A percentile compares a stretch with the other conserved stretches of the same genome.
Evolutionary conservation across 2,888 invertebrate species (phyloP).

Genomic region (Drosophila kuntzei): DNA sequence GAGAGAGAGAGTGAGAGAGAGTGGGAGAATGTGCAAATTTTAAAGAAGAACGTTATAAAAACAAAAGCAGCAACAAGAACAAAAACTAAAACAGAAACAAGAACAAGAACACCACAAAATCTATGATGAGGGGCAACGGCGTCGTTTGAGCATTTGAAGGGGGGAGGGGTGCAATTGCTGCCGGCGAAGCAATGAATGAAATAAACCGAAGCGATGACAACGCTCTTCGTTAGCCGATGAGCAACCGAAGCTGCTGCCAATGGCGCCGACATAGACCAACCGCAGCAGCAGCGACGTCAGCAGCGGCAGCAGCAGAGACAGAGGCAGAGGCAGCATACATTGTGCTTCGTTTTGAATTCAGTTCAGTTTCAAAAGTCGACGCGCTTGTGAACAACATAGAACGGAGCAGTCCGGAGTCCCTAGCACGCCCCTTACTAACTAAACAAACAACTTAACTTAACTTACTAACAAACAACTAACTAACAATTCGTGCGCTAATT

Average conservation of each 20-base stretch:
- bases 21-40: slow-evolving; percentile 20
- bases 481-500: slow-evolving; percentile 50
- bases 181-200: slow-evolving; percentile 73
- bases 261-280: slow-evolving; percentile 44
- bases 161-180: slow-evolving; percentile 23
- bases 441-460: slow-evolving; percentile 13
- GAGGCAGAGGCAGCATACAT: slow-evolving; percentile 26
- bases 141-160: slow-evolving; percentile 6
- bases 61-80: slow-evolving; percentile 70
- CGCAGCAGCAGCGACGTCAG: slow-evolving; percentile 30
- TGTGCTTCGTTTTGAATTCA: slow-evolving; percentile 38
- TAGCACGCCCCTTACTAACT: slow-evolving; percentile 29
- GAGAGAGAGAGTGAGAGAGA: slow-evolving; percentile 11
- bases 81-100: slow-evolving; percentile 72
- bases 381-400: slow-evolving; percentile 65
- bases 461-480: slow-evolving; percentile 15
- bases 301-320: slow-evolving; percentile 26
- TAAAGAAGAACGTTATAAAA: slow-evolving; percentile 74
- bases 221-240: slow-evolving; percentile 24
- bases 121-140: slow-evolving; percentile 19
- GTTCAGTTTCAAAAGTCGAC: slow-evolving; percentile 71
- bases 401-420: slow-evolving; percentile 46
- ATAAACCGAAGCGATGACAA: slow-evolving; percentile 37
- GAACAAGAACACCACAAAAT: slow-evolving; percentile 39
- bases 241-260: slow-evolving; percentile 69